phyloP scores from a whole-genome alignment of 2,888 invertebrate species.

The Apamea epomidion region DNA sequence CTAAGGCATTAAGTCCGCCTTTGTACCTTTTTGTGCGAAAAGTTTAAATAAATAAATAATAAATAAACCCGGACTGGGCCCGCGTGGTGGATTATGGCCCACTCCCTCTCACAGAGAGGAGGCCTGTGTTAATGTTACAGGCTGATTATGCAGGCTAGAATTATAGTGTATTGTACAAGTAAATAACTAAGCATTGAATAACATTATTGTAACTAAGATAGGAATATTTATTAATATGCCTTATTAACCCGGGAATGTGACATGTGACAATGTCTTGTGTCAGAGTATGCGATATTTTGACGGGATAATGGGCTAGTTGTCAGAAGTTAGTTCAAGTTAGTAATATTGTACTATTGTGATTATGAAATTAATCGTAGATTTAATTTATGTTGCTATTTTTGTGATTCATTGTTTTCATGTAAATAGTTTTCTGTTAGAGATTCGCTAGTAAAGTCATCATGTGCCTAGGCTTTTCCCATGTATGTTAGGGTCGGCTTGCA shows the following conservation, averaged over 20 bases:
- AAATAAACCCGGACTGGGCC: not conserved
- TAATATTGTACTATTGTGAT: not conserved
- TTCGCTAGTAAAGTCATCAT: not conserved
- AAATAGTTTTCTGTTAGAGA: not conserved
- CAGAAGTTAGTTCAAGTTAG: not conserved
- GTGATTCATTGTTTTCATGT: not conserved
- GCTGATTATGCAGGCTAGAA: conserved; percentile 10
- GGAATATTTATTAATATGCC: conserved; percentile 1
- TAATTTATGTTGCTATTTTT: not conserved
- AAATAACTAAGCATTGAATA: conserved; percentile 48
- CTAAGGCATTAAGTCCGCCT: too few species aligned
- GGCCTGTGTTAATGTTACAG: not conserved
- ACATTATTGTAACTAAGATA: conserved; percentile 39
- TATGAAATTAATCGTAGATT: too few species aligned
- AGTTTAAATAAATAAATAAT: too few species aligned
- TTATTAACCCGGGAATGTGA: conserved; percentile 27
- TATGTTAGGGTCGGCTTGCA: not conserved
- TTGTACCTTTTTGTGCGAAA: too few species aligned
- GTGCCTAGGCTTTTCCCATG: not conserved
- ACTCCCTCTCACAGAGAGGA: not conserved
- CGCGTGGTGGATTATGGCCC: not conserved
- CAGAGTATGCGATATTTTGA: conserved; percentile 24
- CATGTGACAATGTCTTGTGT: conserved; percentile 33
- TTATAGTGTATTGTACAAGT: conserved; percentile 36
- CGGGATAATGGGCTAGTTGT: conserved; percentile 35